phyloP scores from a whole-genome alignment of 2,797 vertebrate genomes.

The Hippopotamyrus pictus region DNA sequence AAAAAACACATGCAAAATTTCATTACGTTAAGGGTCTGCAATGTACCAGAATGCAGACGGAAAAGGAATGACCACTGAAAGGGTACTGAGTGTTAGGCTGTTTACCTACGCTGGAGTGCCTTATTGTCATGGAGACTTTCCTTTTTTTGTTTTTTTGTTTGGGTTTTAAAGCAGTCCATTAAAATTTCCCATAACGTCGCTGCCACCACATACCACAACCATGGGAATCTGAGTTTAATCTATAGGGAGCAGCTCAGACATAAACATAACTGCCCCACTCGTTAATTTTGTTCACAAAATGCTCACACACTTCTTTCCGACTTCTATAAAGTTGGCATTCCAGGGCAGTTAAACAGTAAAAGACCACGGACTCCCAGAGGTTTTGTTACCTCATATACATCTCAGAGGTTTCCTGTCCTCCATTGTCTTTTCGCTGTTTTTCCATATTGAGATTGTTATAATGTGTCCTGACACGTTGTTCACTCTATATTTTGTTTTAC shows the following conservation, averaged over 20 bases:
- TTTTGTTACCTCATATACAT: background rate
- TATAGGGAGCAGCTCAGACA: background rate
- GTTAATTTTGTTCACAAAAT: background rate
- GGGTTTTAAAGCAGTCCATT: background rate
- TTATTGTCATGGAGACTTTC: background rate
- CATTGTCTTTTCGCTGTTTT: background rate
- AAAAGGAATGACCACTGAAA: background rate
- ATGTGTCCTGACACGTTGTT: background rate
- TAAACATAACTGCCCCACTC: background rate
- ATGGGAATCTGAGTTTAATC: background rate
- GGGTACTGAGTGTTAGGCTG: background rate
- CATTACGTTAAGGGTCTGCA: background rate
- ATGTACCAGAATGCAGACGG: background rate
- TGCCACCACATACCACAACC: background rate
- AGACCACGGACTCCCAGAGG: background rate
- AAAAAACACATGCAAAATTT: conserved; percentile 3
- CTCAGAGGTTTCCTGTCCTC: background rate
- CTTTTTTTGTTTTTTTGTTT: background rate
- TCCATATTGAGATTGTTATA: background rate
- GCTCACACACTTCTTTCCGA: background rate
- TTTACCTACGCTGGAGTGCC: background rate
- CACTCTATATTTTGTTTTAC: background rate
- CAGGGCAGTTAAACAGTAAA: background rate
- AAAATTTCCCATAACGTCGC: background rate
- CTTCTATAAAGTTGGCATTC: background rate